A percentile compares a stretch with the other conserved stretches of the same genome.
phyloP scores from a whole-genome alignment of 2,797 vertebrate species.

The Enteromius viviparus region DNA sequence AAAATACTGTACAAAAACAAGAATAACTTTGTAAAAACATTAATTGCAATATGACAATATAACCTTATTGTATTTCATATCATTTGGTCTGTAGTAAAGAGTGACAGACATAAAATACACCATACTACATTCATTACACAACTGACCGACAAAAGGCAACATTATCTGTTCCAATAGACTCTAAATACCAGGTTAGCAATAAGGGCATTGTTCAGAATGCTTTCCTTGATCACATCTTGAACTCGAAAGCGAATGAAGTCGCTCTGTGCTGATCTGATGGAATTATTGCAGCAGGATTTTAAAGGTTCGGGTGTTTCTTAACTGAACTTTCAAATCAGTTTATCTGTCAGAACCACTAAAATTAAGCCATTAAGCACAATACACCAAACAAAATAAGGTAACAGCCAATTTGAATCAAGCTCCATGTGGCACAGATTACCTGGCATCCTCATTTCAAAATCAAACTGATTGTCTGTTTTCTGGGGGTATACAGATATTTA shows the following conservation, averaged over 20 bases:
- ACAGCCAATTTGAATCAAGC: background rate
- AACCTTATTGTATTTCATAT: constrained; percentile 63
- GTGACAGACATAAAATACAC: constrained; percentile 66
- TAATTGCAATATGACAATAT: constrained; percentile 81
- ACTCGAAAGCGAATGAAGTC: constrained; percentile 9
- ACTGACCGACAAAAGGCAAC: constrained; percentile 57
- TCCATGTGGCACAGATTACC: constrained; percentile 1
- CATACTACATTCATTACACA: constrained; percentile 83
- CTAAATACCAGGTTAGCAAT: constrained; percentile 50
- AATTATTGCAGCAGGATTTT: constrained; percentile 29
- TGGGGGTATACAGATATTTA: constrained; percentile 11
- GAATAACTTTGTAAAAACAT: constrained; percentile 90
- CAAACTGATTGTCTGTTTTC: background rate
- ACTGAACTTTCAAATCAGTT: background rate
- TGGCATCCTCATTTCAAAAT: background rate
- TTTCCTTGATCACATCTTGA: constrained; percentile 30
- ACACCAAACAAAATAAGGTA: background rate
- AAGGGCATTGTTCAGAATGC: background rate
- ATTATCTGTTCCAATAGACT: constrained; percentile 50
- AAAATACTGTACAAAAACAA: constrained; percentile 87
- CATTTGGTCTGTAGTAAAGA: constrained; percentile 88
- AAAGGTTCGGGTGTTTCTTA: background rate
- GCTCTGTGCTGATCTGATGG: background rate
- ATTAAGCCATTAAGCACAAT: background rate
- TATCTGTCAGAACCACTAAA: background rate